These are phyloP conservation scores for Sebastes oblongus DNA, from an alignment of 2,797 vertebrate species.

Conservation along the genomic window DNA sequence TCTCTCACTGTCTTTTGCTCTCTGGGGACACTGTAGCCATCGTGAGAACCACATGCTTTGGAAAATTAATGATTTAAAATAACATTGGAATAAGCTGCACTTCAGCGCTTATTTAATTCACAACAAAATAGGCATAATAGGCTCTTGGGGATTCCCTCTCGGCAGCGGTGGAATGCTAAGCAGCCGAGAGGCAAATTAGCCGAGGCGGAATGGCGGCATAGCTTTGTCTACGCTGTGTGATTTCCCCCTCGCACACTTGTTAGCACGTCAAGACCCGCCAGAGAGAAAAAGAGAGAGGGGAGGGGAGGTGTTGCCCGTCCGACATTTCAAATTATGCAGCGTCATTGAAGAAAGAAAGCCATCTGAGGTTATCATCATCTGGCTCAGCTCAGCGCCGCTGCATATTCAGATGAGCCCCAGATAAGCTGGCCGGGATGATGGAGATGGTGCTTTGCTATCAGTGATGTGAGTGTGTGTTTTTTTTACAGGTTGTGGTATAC, in stretches of 20 bases:
- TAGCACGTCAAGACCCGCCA: conserved; percentile 63
- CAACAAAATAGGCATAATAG: conserved; percentile 86
- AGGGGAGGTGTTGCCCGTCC: conserved; percentile 19
- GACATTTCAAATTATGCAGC: conserved; percentile 71
- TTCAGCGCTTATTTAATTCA: conserved; percentile 83
- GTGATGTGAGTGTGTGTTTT: conserved; percentile 21
- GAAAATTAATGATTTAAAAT: conserved; percentile 83
- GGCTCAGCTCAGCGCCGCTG: conserved; percentile 47
- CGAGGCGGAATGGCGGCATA: conserved; percentile 63
- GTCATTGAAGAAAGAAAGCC: conserved; percentile 68
- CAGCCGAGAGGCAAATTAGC: conserved; percentile 84
- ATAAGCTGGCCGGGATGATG: conserved; percentile 58
- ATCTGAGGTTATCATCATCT: conserved; percentile 73
- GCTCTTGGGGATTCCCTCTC: conserved; percentile 83
- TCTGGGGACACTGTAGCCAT: conserved; percentile 73
- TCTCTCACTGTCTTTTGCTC: conserved; percentile 50
- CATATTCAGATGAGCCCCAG: conserved; percentile 68
- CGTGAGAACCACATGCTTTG: conserved; percentile 76
- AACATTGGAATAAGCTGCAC: conserved; percentile 80
- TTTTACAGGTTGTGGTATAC: conserved; percentile 2
- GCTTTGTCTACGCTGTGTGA: conserved; percentile 74
- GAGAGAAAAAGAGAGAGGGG: neutral
- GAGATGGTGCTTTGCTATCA: conserved; percentile 55
- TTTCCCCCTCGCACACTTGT: conserved; percentile 67
- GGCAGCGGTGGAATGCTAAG: conserved; percentile 81